Percentiles rank a stretch among this genome's conserved stretches.
phyloP scores from a whole-genome alignment of 2,888 invertebrate species.

The Epirrita christyi region DNA sequence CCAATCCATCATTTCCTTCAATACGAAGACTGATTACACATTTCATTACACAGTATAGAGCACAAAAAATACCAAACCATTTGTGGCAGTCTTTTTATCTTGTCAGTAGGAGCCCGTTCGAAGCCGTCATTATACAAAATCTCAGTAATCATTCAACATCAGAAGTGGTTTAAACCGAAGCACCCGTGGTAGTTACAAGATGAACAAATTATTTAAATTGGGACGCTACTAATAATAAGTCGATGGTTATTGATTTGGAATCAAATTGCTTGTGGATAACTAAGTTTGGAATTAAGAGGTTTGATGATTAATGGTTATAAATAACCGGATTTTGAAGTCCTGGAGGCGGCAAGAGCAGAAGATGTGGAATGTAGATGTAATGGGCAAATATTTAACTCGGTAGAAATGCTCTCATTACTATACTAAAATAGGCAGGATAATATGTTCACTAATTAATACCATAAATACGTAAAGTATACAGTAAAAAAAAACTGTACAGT shows the following conservation, averaged over 20 bases:
- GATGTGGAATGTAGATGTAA: slow-evolving; percentile 1
- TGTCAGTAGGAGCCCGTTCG: slow-evolving; percentile 62
- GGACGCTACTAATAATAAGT: slow-evolving; percentile 53
- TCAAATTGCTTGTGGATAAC: slow-evolving; percentile 37
- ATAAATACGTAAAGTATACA: neutral
- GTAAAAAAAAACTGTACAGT: no score
- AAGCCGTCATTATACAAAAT: slow-evolving; percentile 77
- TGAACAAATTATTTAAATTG: slow-evolving; percentile 52
- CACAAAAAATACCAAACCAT: slow-evolving; percentile 34
- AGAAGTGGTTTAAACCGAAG: slow-evolving; percentile 64
- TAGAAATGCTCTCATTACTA: neutral
- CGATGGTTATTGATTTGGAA: slow-evolving; percentile 42
- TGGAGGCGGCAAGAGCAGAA: slow-evolving; percentile 8
- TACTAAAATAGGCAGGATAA: neutral
- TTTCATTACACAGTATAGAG: slow-evolving; percentile 58
- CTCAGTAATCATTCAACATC: slow-evolving; percentile 82
- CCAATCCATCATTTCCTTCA: slow-evolving; percentile 48
- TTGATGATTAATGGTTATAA: slow-evolving; percentile 32
- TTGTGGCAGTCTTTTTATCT: slow-evolving; percentile 55
- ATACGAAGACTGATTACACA: slow-evolving; percentile 60
- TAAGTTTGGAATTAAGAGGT: slow-evolving; percentile 37
- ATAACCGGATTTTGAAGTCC: slow-evolving; percentile 8
- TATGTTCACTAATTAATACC: neutral
- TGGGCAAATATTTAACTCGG: neutral
- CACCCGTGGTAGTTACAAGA: slow-evolving; percentile 66